Evolutionary conservation across 1,140 invertebrate genomes (phyloP).

Genomic region (Melanaphis sacchari): DNA sequence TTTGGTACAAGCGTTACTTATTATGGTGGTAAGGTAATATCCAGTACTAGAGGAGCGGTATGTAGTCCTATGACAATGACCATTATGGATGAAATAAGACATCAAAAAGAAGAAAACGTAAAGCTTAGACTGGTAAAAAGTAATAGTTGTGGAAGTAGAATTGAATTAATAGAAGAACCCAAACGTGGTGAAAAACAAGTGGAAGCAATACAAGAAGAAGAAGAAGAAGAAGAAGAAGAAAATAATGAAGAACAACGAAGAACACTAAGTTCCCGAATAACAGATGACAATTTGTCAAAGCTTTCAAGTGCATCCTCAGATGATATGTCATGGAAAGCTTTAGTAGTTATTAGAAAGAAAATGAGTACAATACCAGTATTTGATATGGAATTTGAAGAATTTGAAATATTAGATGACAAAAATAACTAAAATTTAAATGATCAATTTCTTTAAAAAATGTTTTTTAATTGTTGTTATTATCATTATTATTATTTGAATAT

Average conservation of each 20-base stretch:
- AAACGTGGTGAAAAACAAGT: constrained; percentile 57
- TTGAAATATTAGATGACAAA: constrained; percentile 69
- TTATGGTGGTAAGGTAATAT: constrained; percentile 80
- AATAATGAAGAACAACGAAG: constrained; percentile 63
- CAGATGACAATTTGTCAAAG: constrained; percentile 62
- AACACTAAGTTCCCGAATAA: constrained; percentile 61
- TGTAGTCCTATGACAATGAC: constrained; percentile 70
- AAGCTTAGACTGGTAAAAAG: constrained; percentile 75
- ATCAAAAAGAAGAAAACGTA: constrained; percentile 56
- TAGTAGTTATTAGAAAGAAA: constrained; percentile 39
- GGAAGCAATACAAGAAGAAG: constrained; percentile 60
- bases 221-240: constrained; percentile 62
- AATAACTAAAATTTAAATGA: constrained; percentile 19
- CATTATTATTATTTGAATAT: not conserved
- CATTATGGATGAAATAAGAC: constrained; percentile 72
- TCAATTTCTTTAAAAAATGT: not conserved
- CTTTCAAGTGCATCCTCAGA: constrained; percentile 61
- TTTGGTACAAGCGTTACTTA: constrained; percentile 86
- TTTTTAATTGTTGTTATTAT: not conserved
- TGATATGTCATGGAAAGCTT: constrained; percentile 63
- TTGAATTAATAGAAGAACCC: constrained; percentile 75
- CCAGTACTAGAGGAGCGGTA: constrained; percentile 71
- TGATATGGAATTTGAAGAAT: constrained; percentile 84
- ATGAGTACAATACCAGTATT: constrained; percentile 68
- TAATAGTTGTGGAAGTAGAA: constrained; percentile 81